Evolutionary conservation across 2,888 invertebrate genomes (phyloP).

Genomic region (Mactromeris polynyma): DNA sequence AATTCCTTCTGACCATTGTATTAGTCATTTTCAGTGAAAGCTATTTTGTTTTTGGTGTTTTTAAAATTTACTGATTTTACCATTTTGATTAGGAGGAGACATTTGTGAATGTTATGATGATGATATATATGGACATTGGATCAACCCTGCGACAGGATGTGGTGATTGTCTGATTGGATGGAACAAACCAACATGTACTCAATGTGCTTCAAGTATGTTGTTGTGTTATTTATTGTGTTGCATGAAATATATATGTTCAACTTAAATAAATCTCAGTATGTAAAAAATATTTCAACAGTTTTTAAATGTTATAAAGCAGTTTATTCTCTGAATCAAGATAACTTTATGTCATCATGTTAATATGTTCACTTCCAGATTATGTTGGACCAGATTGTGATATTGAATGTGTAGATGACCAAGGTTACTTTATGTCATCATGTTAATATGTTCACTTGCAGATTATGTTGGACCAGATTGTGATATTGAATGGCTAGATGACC

Average conservation of each 20-base stretch:
- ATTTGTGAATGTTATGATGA: constrained; percentile 77
- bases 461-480: constrained; percentile 78
- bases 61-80: not conserved
- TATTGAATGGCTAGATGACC: constrained; percentile 71
- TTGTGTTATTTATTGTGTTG: no score
- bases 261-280: no score
- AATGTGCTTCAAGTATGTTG: constrained; percentile 75
- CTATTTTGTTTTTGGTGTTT: no score
- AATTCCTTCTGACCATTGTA: no score
- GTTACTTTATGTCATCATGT: not conserved
- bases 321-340: no score
- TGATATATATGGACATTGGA: constrained; percentile 77
- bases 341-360: not conserved
- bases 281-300: no score
- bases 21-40: no score
- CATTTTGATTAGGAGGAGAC: constrained; percentile 70
- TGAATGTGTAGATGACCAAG: constrained; percentile 62
- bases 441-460: constrained; percentile 64
- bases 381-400: constrained; percentile 79
- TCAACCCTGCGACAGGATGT: constrained; percentile 73
- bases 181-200: constrained; percentile 74
- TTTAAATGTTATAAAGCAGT: no score
- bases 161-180: constrained; percentile 76
- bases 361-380: constrained; percentile 70
- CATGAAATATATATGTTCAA: no score